Evolutionary conservation across 64 coral and sea anemone species (phyloP).

Genomic region (Exaiptasia diaphana): DNA sequence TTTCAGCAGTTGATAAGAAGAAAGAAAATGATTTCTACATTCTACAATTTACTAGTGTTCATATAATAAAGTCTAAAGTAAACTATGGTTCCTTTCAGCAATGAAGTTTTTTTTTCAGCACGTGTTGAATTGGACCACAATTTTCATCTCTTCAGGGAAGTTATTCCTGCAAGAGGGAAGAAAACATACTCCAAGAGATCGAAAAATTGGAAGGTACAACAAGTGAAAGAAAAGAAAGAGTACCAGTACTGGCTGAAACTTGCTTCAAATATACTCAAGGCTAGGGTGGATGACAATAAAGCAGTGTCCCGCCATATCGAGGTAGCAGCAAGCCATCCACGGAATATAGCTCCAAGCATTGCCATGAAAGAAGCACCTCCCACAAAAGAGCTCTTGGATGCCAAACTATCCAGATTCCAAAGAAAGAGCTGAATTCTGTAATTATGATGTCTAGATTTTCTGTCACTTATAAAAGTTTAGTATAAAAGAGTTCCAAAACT

Average conservation of each 20-base stretch:
- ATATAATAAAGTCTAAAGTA: background rate
- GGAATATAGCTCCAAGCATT: conserved; percentile 49
- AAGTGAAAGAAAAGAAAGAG: conserved; percentile 32
- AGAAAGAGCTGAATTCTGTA: too few species aligned
- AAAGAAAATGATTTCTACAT: too few species aligned
- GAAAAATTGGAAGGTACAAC: conserved; percentile 36
- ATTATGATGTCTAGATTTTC: too few species aligned
- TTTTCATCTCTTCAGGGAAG: conserved; percentile 29
- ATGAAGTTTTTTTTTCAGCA: conserved; percentile 6
- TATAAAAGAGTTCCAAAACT: too few species aligned
- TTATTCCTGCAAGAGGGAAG: conserved; percentile 17
- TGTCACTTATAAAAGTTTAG: too few species aligned
- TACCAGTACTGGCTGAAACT: conserved; percentile 21
- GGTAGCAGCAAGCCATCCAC: conserved; percentile 15
- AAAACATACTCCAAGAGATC: conserved; percentile 43
- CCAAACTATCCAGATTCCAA: conserved; percentile 33
- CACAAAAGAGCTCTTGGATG: conserved; percentile 33
- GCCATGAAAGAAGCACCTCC: conserved; percentile 37
- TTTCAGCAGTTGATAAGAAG: too few species aligned
- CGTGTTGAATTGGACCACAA: conserved; percentile 58
- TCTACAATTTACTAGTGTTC: too few species aligned
- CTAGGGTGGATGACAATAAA: background rate
- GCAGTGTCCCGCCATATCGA: background rate
- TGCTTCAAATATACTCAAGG: conserved; percentile 19
- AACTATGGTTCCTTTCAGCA: too few species aligned